Conservation (phyloP, 1,140 invertebrate genomes). For the Ganaspis sp. region DNA sequence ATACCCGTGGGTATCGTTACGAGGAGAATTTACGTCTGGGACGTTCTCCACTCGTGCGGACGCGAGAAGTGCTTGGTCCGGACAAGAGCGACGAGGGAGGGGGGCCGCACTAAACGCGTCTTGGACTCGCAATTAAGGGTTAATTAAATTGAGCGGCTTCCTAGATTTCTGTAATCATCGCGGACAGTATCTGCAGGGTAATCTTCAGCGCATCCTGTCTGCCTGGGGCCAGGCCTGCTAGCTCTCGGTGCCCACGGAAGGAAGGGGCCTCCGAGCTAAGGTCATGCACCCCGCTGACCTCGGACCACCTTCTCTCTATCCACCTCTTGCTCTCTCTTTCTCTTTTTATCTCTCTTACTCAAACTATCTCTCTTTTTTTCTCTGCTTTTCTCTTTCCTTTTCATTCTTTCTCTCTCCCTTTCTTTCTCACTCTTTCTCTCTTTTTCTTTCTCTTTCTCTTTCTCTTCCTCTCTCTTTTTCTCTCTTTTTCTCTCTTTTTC, state of each 20-base stretch:
- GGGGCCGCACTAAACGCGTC: slow-evolving; percentile 1
- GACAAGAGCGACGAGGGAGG: background rate
- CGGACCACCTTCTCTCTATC: slow-evolving; percentile 70
- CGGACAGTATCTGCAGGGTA: slow-evolving; percentile 73
- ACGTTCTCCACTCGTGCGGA: slow-evolving; percentile 12
- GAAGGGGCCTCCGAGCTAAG: slow-evolving; percentile 75
- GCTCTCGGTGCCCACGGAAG: slow-evolving; percentile 71
- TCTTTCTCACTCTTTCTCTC: slow-evolving; percentile 49
- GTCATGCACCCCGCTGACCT: slow-evolving; percentile 76
- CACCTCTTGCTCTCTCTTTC: slow-evolving; percentile 29
- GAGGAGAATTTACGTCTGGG: slow-evolving; percentile 22
- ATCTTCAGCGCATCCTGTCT: slow-evolving; percentile 75
- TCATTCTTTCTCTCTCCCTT: slow-evolving; percentile 37
- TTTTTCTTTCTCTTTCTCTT: slow-evolving; percentile 44
- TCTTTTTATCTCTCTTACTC: slow-evolving; percentile 44
- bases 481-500: too few relatives aligned
- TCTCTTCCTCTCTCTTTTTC: slow-evolving; percentile 38
- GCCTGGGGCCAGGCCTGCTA: slow-evolving; percentile 62
- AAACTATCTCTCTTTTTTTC: slow-evolving; percentile 34
- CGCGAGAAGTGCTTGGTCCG: slow-evolving; percentile 18
- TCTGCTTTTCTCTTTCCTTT: slow-evolving; percentile 48
- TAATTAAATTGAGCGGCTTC: slow-evolving; percentile 73
- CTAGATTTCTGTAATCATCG: slow-evolving; percentile 75
- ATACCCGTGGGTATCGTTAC: slow-evolving; percentile 29
- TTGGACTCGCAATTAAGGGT: slow-evolving; percentile 51